These are phyloP conservation scores for Catharus fuscescens DNA, from an alignment of 2,113 vertebrate genomes.

Conservation along the genomic window DNA sequence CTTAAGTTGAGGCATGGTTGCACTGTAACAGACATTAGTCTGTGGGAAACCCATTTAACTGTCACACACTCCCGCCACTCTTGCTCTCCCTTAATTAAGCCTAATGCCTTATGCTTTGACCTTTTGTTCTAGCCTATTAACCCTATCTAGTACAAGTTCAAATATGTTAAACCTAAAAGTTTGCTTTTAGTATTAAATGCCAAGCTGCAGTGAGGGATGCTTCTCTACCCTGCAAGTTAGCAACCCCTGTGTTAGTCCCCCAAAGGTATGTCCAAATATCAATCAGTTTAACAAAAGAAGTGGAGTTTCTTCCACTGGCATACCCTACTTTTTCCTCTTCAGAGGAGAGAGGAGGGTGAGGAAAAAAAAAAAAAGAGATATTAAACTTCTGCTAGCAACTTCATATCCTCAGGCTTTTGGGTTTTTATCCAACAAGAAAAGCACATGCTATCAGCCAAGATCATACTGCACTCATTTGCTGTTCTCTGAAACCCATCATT, in stretches of 20 bases:
- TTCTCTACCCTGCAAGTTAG: not conserved
- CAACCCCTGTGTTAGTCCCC: not conserved
- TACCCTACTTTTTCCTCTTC: not conserved
- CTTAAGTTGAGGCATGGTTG: slow-evolving; percentile 91
- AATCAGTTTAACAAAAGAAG: not conserved
- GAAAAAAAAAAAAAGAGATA: not conserved
- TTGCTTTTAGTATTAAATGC: slow-evolving; percentile 75
- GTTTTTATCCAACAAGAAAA: not conserved
- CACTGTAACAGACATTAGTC: slow-evolving; percentile 83
- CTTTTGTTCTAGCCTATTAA: slow-evolving; percentile 84
- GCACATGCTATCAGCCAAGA: not conserved
- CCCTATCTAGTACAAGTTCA: slow-evolving; percentile 82
- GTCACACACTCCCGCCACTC: slow-evolving; percentile 81
- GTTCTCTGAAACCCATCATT: slow-evolving; percentile 25
- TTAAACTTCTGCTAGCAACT: not conserved
- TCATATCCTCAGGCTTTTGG: not conserved
- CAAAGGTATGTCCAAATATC: not conserved
- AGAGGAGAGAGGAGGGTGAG: not conserved
- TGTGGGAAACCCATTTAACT: slow-evolving; percentile 86
- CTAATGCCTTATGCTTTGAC: slow-evolving; percentile 84
- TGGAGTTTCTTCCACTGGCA: not conserved
- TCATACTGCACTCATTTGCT: not conserved
- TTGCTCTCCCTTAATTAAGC: slow-evolving; percentile 85
- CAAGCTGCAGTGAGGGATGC: slow-evolving; percentile 3
- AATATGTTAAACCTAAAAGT: slow-evolving; percentile 79